Conservation (phyloP, 2,113 vertebrate genomes). For the Ibidorhyncha struthersii region DNA sequence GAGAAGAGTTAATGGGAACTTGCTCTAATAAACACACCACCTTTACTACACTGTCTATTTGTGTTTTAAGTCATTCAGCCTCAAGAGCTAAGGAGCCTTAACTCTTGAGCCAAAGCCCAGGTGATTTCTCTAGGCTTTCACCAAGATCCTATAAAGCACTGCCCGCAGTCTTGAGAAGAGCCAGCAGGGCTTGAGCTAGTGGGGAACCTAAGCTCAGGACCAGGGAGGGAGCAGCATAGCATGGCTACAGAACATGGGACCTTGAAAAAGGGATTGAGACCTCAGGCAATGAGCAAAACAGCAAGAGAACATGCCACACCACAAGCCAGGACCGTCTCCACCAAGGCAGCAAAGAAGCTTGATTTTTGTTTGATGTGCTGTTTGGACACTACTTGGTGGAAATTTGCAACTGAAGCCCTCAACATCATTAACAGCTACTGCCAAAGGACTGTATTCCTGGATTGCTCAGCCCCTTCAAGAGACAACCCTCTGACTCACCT, state of each 20-base stretch:
- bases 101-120: not conserved
- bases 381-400: not conserved
- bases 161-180: not conserved
- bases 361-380: not conserved
- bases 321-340: not conserved
- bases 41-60: not conserved
- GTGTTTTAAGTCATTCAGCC: not conserved
- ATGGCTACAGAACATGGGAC: not conserved
- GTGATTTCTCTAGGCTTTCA: not conserved
- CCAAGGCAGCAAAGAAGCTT: not conserved
- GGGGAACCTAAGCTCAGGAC: not conserved
- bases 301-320: not conserved
- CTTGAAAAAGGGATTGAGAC: not conserved
- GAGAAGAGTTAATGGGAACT: not conserved
- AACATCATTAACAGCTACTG: not conserved
- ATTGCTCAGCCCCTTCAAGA: not conserved
- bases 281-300: not conserved
- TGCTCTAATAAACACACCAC: not conserved
- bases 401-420: not conserved
- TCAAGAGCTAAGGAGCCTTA: not conserved
- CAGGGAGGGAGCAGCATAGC: not conserved
- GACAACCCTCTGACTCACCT: not conserved
- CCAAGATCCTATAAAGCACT: not conserved
- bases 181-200: not conserved
- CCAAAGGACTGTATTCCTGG: not conserved